These are phyloP conservation scores for Erpetoichthys calabaricus DNA, from an alignment of 2,797 vertebrate species.

Conservation along the genomic window DNA sequence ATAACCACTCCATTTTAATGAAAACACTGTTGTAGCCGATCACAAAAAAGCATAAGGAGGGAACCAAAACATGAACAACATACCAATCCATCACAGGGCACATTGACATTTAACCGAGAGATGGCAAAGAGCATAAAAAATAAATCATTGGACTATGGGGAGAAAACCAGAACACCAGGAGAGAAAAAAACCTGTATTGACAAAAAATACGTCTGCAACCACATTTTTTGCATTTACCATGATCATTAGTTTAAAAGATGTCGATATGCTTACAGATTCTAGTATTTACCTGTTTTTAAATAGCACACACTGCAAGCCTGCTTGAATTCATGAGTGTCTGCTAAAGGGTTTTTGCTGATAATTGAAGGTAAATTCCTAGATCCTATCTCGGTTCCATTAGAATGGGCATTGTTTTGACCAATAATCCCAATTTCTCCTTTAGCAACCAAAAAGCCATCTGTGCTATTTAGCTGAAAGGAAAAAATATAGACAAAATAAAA, in stretches of 20 bases:
- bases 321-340: conserved; percentile 82
- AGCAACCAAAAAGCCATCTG: conserved; percentile 47
- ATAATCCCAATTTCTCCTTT: conserved; percentile 60
- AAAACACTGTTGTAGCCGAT: too few relatives aligned
- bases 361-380: conserved; percentile 24
- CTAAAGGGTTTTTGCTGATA: conserved; percentile 68
- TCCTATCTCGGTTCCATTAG: conserved; percentile 43
- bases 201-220: too few relatives aligned
- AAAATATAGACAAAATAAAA: conserved; percentile 9
- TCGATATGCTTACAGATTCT: background rate
- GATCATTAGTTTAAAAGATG: background rate
- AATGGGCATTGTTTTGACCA: conserved; percentile 55
- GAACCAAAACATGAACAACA: too few relatives aligned
- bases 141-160: too few relatives aligned
- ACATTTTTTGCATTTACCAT: too few relatives aligned
- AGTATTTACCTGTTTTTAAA: conserved; percentile 70
- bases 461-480: conserved; percentile 57
- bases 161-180: too few relatives aligned
- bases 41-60: too few relatives aligned
- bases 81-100: too few relatives aligned
- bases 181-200: too few relatives aligned
- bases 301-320: conserved; percentile 82
- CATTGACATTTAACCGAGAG: too few relatives aligned
- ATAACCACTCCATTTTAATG: too few relatives aligned
- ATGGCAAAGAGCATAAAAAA: too few relatives aligned